Evolutionary conservation across 2,113 vertebrate species (phyloP), one percentile per base, ranked within the genome.

Genomic region (Casuarius casuarius): DNA sequence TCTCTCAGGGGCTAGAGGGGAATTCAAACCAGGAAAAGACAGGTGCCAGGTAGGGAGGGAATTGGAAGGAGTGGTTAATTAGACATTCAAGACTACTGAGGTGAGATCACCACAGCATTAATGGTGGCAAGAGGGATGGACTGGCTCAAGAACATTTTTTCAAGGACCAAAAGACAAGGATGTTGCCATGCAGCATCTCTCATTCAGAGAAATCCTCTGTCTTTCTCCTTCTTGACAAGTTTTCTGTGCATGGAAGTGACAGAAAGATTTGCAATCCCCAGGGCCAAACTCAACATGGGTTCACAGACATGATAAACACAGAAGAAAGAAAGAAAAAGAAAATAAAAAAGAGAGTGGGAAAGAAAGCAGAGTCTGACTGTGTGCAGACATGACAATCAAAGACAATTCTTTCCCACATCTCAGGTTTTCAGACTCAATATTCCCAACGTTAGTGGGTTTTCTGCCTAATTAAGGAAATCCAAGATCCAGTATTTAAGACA

Each of bases 101-200:
- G 91, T 97, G 92, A 96, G 82, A 95, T 96, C 93, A 33, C 79
- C 84, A 95, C 94, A 97, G 96, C 95, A 97, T 97, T 94, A 96
- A 96, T 94, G 73, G 83, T 84, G 92, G 91, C 90, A 94, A 97
- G 93, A 98, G 95, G 85, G 96, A 94, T 89, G 78, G 88, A 97
- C 54, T 90, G 87, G 61, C 84, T 89, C 77, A 95, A 65, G 63
- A 96, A 96, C 91, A 88, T 94, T 91, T 97, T 97, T 97, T 94
- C 87, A 92, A 94, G 88, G 85, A 97, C 87, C 76, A 95, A 95
- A 98, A 94, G 74, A 94, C 82, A 76, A 90, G 67, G 48, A 23
- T 56, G 59, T 87, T 82, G 40, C 71, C 52, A 70, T 56, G 29
- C 48, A 75, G 67, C 21, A 79, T 74, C 88, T 87, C 70, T 84